phyloP scores from a whole-genome alignment of 2,113 vertebrate genomes.

The western clawed frog (Xenopus tropicalis) region DNA sequence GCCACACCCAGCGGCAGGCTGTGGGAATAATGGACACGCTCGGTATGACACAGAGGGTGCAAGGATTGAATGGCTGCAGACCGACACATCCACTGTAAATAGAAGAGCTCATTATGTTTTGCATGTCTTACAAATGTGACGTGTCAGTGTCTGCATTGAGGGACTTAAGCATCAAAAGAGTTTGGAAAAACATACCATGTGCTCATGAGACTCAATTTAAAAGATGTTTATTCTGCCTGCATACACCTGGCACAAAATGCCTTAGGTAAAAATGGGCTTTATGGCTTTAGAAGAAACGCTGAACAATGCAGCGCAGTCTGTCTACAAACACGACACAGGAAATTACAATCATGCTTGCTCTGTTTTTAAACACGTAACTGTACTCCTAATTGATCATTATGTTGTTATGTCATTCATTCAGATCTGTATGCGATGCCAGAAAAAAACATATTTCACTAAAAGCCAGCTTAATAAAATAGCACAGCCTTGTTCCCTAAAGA shows the following conservation, averaged over 20 bases:
- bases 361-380: no score
- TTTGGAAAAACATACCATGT: slow-evolving; percentile 11
- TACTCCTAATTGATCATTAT: no score
- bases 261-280: background rate
- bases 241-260: slow-evolving; percentile 14
- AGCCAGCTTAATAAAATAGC: no score
- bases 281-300: slow-evolving; percentile 1
- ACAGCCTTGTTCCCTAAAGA: no score
- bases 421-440: no score
- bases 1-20: slow-evolving; percentile 7
- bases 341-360: no score
- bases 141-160: slow-evolving; percentile 4
- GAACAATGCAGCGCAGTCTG: background rate
- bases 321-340: no score
- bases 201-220: background rate
- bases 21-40: background rate
- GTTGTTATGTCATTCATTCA: no score
- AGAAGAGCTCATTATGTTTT: background rate
- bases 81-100: background rate
- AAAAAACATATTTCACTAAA: no score
- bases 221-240: slow-evolving; percentile 4
- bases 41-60: background rate
- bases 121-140: slow-evolving; percentile 5
- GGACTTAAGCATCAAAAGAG: slow-evolving; percentile 6
- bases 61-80: slow-evolving; percentile 8